Conservation (phyloP, 2,113 vertebrate genomes). For the Rana temporaria region DNA sequence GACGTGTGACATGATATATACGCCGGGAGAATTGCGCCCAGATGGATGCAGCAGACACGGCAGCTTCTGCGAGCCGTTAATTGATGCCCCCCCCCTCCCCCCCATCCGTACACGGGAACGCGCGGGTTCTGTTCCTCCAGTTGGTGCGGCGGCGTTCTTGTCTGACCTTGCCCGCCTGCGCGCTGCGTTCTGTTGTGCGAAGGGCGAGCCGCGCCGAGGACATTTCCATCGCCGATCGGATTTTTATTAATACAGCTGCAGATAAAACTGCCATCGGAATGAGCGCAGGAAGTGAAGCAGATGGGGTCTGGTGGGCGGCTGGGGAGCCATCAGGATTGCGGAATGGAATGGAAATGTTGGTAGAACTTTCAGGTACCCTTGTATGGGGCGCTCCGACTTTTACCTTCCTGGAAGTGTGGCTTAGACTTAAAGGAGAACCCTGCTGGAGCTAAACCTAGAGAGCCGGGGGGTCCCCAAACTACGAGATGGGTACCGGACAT, state of each 20-base stretch:
- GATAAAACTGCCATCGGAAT: constrained; percentile 66
- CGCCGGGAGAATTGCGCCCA: constrained; percentile 2
- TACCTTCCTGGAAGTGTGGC: not conserved
- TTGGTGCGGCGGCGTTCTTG: not conserved
- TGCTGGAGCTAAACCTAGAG: too few relatives aligned
- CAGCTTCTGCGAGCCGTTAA: not conserved
- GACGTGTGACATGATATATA: constrained; percentile 5
- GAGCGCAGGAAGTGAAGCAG: constrained; percentile 63
- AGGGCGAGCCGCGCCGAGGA: constrained; percentile 58
- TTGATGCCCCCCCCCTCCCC: constrained; percentile 19
- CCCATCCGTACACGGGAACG: not conserved
- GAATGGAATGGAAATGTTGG: constrained; percentile 38
- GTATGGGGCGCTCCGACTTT: constrained; percentile 27
- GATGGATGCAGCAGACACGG: constrained; percentile 6
- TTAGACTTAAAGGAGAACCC: too few relatives aligned
- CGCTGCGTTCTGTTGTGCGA: constrained; percentile 42
- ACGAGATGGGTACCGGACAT: too few relatives aligned
- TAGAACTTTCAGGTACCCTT: constrained; percentile 31
- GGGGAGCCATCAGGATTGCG: constrained; percentile 67
- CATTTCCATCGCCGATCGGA: constrained; percentile 63
- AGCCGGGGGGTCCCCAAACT: too few relatives aligned
- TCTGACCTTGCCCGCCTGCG: constrained; percentile 31
- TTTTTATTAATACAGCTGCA: constrained; percentile 66
- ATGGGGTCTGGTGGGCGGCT: constrained; percentile 65
- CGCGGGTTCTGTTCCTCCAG: not conserved